Evolutionary conservation across 2,888 invertebrate genomes (phyloP).

Genomic region (Plagiodera versicolora): DNA sequence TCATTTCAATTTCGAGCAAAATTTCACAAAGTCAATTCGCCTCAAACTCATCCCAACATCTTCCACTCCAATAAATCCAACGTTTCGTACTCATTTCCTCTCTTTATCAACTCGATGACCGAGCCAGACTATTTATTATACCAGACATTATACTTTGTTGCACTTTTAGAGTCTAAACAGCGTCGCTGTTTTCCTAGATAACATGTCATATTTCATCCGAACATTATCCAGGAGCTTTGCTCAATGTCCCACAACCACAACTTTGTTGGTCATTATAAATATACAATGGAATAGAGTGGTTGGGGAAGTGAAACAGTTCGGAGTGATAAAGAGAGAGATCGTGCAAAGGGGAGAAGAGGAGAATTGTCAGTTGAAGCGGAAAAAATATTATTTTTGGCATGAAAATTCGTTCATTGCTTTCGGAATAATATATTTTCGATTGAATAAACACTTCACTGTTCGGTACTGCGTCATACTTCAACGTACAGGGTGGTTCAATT

Average conservation of each 20-base stretch:
- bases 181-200: constrained; percentile 6
- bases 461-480: no score
- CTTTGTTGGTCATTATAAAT: background rate
- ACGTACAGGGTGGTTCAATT: no score
- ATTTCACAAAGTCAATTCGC: no score
- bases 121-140: constrained; percentile 9
- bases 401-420: no score
- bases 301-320: background rate
- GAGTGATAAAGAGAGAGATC: no score
- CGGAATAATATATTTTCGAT: no score
- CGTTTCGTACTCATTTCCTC: background rate
- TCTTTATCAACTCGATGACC: constrained; percentile 7
- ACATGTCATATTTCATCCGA: constrained; percentile 15
- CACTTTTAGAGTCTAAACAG: constrained; percentile 6
- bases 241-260: background rate
- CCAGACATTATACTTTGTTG: constrained; percentile 11
- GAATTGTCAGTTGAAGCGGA: no score
- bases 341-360: no score
- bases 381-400: no score
- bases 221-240: constrained; percentile 13
- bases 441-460: no score
- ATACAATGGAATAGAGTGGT: background rate
- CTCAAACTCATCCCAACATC: background rate
- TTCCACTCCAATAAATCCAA: background rate
- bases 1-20: no score